Percentiles rank a stretch among this genome's conserved stretches.
These are phyloP conservation scores for Drosophila imparisetae DNA, from an alignment of 2,888 invertebrate species.

Conservation along the genomic window DNA sequence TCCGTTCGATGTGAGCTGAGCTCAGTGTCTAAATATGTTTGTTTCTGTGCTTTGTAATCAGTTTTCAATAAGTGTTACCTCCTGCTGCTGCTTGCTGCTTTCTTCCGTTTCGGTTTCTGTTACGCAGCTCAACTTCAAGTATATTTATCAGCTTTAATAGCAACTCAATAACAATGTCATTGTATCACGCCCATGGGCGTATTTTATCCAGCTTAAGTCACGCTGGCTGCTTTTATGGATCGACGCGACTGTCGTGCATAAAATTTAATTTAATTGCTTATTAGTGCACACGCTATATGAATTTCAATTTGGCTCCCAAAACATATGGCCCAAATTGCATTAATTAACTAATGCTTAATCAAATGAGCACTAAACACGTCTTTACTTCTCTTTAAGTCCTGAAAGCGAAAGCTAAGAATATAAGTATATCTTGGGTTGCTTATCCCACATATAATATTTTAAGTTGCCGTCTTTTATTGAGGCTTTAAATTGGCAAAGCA, in stretches of 20 bases:
- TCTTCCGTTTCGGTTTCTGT: neutral
- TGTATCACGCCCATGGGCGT: slow-evolving; percentile 12
- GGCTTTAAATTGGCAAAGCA: neutral
- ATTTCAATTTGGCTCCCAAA: slow-evolving; percentile 58
- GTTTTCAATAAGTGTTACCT: slow-evolving; percentile 64
- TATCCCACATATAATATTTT: neutral
- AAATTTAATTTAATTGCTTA: slow-evolving; percentile 65
- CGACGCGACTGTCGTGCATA: slow-evolving; percentile 23
- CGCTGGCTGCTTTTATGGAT: slow-evolving; percentile 28
- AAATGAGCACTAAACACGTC: slow-evolving; percentile 34
- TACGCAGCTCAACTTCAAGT: slow-evolving; percentile 26
- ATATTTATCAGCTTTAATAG: slow-evolving; percentile 53
- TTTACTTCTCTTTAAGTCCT: slow-evolving; percentile 14
- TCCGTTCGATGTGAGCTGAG: neutral
- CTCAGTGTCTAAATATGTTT: slow-evolving; percentile 49
- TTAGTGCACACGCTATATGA: slow-evolving; percentile 65
- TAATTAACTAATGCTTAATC: slow-evolving; percentile 36
- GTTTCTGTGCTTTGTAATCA: slow-evolving; percentile 48
- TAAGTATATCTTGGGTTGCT: neutral
- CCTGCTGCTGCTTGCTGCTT: slow-evolving; percentile 3
- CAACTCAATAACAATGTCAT: slow-evolving; percentile 18
- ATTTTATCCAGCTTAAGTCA: slow-evolving; percentile 14
- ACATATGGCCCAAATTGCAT: slow-evolving; percentile 48
- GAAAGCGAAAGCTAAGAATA: neutral
- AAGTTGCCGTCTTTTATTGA: neutral